A percentile compares a stretch with the other conserved stretches of the same genome.
phyloP scores from a whole-genome alignment of 2,797 vertebrate genomes.

The Malacoraja senta region DNA sequence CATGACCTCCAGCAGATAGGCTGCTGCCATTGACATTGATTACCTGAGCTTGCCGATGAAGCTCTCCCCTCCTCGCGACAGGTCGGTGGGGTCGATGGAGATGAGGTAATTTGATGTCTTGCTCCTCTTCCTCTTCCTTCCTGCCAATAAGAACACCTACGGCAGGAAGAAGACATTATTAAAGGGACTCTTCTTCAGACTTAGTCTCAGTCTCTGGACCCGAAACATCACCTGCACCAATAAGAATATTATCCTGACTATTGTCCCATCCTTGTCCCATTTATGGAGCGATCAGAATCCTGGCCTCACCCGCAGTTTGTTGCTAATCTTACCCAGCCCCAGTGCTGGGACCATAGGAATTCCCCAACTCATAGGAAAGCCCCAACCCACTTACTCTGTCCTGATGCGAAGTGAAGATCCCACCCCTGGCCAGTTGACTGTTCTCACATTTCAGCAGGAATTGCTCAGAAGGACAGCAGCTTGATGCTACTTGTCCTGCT shows the following conservation, averaged over 20 bases:
- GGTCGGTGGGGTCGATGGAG: slow-evolving; percentile 93
- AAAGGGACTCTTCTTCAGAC: no score
- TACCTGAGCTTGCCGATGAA: slow-evolving; percentile 96
- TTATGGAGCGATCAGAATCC: neutral
- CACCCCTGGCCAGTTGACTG: neutral
- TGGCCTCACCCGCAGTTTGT: neutral
- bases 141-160: slow-evolving; percentile 91
- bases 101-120: slow-evolving; percentile 99
- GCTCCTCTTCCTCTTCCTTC: slow-evolving; percentile 97
- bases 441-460: neutral
- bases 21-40: slow-evolving; percentile 33
- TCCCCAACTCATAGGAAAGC: neutral
- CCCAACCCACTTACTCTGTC: neutral
- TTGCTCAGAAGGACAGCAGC: neutral
- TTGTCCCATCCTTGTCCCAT: neutral
- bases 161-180: slow-evolving; percentile 38
- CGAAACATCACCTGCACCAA: no score
- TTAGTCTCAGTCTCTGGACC: no score
- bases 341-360: neutral
- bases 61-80: slow-evolving; percentile 93
- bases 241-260: neutral
- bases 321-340: neutral
- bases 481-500: neutral
- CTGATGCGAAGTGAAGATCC: neutral
- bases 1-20: neutral